Conservation (phyloP, 2,113 vertebrate genomes). For the Oncorhynchus gorbuscha region DNA sequence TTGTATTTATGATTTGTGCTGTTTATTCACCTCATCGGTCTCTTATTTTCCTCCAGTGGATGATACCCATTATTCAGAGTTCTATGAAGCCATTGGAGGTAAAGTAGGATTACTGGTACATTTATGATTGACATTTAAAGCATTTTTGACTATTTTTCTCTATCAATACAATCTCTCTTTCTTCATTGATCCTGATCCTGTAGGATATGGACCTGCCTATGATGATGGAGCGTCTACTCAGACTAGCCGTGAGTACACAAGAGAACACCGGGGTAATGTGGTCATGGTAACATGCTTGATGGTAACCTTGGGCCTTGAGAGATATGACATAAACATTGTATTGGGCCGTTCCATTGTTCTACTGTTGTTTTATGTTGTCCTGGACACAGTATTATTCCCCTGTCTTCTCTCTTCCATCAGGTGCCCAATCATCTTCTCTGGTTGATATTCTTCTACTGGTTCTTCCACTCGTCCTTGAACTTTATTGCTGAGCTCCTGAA, state of each 20-base stretch:
- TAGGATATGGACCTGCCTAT: conserved; percentile 92
- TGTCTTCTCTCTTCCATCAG: conserved; percentile 52
- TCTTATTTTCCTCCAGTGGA: conserved; percentile 76
- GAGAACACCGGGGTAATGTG: neutral
- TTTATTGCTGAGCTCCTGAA: conserved; percentile 83
- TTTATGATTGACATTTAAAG: neutral
- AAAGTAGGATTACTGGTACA: conserved; percentile 28
- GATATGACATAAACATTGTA: neutral
- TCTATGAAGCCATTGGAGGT: conserved; percentile 93
- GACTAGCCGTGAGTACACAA: conserved; percentile 82
- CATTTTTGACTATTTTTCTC: neutral
- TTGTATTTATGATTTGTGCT: neutral
- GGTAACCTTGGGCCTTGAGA: neutral
- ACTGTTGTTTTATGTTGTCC: neutral
- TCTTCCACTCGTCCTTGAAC: conserved; percentile 91
- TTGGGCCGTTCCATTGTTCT: neutral
- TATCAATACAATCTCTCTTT: neutral
- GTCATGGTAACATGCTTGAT: neutral
- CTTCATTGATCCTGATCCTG: conserved; percentile 9
- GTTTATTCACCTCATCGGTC: neutral
- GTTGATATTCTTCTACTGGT: conserved; percentile 94
- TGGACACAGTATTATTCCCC: neutral
- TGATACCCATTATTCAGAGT: conserved; percentile 89
- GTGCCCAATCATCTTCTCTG: conserved; percentile 92
- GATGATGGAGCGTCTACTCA: conserved; percentile 85